Percentiles rank a stretch among this genome's conserved stretches.
phyloP scores from a whole-genome alignment of 1,140 invertebrate genomes.

The Hylaeus volcanicus region DNA sequence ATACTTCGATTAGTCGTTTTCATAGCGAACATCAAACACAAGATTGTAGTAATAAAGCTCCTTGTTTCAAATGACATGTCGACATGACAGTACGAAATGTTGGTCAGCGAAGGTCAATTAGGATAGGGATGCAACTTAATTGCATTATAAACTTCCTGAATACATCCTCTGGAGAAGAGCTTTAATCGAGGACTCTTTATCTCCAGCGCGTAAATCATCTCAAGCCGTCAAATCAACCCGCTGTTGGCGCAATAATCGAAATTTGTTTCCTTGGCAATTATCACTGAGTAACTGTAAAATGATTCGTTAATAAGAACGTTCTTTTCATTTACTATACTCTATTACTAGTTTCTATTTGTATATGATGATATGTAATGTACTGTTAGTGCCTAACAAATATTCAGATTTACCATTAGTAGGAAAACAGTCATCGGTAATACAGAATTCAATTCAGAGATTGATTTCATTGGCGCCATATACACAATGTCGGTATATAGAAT shows the following conservation, averaged over 20 bases:
- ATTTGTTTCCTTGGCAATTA: conserved; percentile 42
- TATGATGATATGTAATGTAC: too few relatives aligned
- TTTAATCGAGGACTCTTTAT: conserved; percentile 50
- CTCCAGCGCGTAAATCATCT: conserved; percentile 41
- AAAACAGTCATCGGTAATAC: too few relatives aligned
- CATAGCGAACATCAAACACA: not conserved
- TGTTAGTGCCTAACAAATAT: too few relatives aligned
- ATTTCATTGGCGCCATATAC: too few relatives aligned
- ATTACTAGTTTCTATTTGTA: too few relatives aligned
- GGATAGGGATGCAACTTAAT: conserved; percentile 42
- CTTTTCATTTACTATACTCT: conserved; percentile 12
- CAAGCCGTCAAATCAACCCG: conserved; percentile 41
- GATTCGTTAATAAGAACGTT: conserved; percentile 36
- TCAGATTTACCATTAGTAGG: too few relatives aligned
- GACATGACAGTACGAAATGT: conserved; percentile 12
- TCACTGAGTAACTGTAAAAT: conserved; percentile 53
- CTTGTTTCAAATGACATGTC: not conserved
- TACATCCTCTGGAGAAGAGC: conserved; percentile 25
- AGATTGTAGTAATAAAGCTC: conserved; percentile 7
- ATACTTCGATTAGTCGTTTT: not conserved
- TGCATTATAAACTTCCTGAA: conserved; percentile 35
- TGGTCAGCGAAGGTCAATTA: conserved; percentile 23
- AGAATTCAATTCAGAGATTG: too few relatives aligned
- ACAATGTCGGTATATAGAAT: too few relatives aligned
- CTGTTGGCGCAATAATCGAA: conserved; percentile 17